Evolutionary conservation across 1,140 invertebrate species (phyloP).

Genomic region (Carposina sasakii): DNA sequence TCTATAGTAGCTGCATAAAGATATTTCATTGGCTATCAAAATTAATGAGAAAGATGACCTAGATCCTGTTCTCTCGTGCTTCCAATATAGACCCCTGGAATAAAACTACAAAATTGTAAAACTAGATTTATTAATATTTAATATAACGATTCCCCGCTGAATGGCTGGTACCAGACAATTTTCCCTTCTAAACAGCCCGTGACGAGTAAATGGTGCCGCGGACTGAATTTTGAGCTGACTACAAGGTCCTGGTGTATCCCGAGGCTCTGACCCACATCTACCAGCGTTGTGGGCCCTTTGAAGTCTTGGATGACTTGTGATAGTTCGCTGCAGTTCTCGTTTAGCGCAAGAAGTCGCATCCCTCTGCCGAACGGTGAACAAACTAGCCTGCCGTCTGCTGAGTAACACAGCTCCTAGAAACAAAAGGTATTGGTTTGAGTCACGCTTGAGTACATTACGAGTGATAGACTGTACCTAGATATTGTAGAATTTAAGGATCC

Average conservation of each 20-base stretch:
- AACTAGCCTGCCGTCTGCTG: slow-evolving; percentile 88
- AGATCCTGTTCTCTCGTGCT: too few species aligned
- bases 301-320: slow-evolving; percentile 71
- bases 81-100: too few species aligned
- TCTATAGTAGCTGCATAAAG: too few species aligned
- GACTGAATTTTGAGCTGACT: slow-evolving; percentile 93
- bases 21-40: too few species aligned
- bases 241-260: slow-evolving; percentile 86
- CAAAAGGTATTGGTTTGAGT: too few species aligned
- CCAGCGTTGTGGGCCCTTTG: slow-evolving; percentile 49
- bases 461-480: too few species aligned
- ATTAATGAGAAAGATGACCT: too few species aligned
- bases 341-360: slow-evolving; percentile 86
- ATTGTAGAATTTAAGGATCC: too few species aligned
- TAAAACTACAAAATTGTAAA: slow-evolving; percentile 3
- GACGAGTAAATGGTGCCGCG: slow-evolving; percentile 86
- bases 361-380: slow-evolving; percentile 92
- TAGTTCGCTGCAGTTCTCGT: slow-evolving; percentile 84
- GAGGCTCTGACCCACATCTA: slow-evolving; percentile 79
- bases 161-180: slow-evolving; percentile 92
- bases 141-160: slow-evolving; percentile 49
- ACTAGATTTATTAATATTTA: slow-evolving; percentile 36
- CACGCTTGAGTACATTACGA: too few species aligned
- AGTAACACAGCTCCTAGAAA: slow-evolving; percentile 86
- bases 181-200: slow-evolving; percentile 91